These are phyloP conservation scores for Colinus virginianus DNA, from an alignment of 2,113 vertebrate species.

Conservation along the genomic window DNA sequence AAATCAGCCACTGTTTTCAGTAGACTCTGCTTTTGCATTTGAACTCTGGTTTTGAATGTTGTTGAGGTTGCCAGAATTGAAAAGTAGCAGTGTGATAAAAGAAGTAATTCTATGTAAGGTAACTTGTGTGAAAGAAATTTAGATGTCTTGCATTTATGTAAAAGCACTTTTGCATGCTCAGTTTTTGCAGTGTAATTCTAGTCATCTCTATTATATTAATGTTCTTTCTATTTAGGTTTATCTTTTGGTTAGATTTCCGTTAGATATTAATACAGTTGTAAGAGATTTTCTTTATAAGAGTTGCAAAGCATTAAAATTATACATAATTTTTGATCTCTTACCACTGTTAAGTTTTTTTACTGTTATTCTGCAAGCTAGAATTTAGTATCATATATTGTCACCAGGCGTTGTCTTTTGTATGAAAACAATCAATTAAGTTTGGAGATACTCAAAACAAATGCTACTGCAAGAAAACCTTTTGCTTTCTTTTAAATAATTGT, in stretches of 20 bases:
- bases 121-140: not conserved
- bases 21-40: not conserved
- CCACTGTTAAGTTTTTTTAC: slow-evolving; percentile 13
- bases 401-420: not conserved
- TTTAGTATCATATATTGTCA: not conserved
- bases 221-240: not conserved
- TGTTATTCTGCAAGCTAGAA: not conserved
- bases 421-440: not conserved
- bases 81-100: not conserved
- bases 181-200: not conserved
- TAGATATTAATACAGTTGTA: not conserved
- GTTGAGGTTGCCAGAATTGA: not conserved
- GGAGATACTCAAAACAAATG: not conserved
- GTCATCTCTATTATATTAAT: not conserved
- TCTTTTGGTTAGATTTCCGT: not conserved
- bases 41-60: not conserved
- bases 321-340: not conserved
- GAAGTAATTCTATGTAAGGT: not conserved
- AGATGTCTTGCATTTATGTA: not conserved
- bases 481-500: slow-evolving; percentile 51
- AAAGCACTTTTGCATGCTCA: not conserved
- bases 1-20: not conserved
- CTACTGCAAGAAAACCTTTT: not conserved
- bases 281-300: not conserved
- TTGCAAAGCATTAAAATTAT: not conserved